Conservation (phyloP, 2,888 invertebrate species). For the Apodemia zela region DNA sequence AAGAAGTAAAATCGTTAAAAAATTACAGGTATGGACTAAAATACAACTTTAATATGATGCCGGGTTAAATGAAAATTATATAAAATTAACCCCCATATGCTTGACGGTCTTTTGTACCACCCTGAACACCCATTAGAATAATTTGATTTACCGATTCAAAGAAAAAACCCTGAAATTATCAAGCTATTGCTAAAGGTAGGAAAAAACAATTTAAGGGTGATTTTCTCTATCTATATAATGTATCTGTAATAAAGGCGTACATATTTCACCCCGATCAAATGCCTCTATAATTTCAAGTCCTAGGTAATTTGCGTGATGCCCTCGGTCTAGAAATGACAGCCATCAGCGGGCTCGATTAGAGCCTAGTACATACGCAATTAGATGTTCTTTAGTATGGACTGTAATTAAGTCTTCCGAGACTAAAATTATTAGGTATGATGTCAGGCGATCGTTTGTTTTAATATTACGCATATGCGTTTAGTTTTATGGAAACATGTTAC, state of each 20-base stretch:
- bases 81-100: conserved; percentile 18
- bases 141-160: not conserved
- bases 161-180: not conserved
- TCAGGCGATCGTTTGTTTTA: conserved; percentile 14
- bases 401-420: conserved; percentile 12
- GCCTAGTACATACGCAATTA: conserved; percentile 25
- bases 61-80: conserved; percentile 4
- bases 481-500: conserved; percentile 7
- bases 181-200: not conserved
- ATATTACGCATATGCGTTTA: not conserved
- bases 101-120: not conserved
- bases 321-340: conserved; percentile 27
- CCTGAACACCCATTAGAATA: not conserved
- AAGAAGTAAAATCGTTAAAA: not conserved
- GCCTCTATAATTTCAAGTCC: conserved; percentile 32
- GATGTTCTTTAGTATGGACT: conserved; percentile 22
- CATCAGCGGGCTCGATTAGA: conserved; percentile 27
- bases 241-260: conserved; percentile 23
- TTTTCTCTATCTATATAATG: conserved; percentile 21
- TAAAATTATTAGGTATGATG: conserved; percentile 12
- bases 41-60: not conserved
- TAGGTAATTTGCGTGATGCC: conserved; percentile 30
- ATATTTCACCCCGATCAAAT: conserved; percentile 33
- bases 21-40: not conserved
- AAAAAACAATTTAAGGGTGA: conserved; percentile 14